Evolutionary conservation across 2,113 vertebrate genomes (phyloP), one percentile per base, ranked within the genome.

Genomic region (Aptenodytes forsteri): DNA sequence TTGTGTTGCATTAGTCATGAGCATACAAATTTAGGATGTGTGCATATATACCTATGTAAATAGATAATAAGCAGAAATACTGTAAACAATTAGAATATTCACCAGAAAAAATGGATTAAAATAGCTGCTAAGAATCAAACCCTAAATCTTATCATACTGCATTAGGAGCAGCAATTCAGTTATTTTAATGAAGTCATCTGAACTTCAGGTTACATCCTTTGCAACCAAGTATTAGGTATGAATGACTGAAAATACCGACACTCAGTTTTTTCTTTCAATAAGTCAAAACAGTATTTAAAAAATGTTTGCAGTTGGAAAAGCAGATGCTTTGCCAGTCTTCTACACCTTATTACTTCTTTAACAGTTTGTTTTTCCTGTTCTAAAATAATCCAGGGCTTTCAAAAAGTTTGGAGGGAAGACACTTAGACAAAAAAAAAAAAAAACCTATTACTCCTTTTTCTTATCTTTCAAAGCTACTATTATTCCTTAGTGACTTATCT

Each of bases 381-480:
- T 59, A 83, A 55, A 91, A 59, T 25, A 94, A 79, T 11, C 25
- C 30, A 32, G 12, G 13, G 23, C 13, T 90, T 92, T 66, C 10
- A 2, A 44, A 30, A 85, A 78, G 30, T 75, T 64, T 42, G 66
- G 22, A 87, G 38, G 32, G 6, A 84, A 88, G 40, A 84, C 15
- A 95, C 65, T 5, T 59, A 47, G 7, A 16, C 3, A 13, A 44
- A 44, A 84, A 55, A 56, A 34, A 73, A 42, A 34, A 52, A 40
- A 13, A 13, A 18, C 38, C 38, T 82, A 66, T 59, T 72, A 83
- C 50, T 66, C 62, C 76, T 52, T 93, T 87, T 59, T 69, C 77
- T 52, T 82, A n/a, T 83, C 71, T 94, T 97, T 77, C 87, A 96
- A 93, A 96, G 47, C 71, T 50, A 69, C 46, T 25, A 30, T 62